These are phyloP conservation scores for Drosophila truncata DNA, from an alignment of 1,140 invertebrate species.

Conservation along the genomic window DNA sequence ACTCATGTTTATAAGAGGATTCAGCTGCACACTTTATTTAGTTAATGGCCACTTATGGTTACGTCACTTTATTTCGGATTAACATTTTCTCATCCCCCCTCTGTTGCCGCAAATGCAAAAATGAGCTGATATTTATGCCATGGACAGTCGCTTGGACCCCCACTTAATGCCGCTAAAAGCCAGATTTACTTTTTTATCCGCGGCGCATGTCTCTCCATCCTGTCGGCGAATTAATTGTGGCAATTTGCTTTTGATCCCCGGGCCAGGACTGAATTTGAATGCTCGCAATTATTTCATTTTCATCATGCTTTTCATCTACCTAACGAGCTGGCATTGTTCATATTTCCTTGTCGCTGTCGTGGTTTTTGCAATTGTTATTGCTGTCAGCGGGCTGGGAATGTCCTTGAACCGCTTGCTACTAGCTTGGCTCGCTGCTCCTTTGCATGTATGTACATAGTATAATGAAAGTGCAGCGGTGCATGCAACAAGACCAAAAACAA, in stretches of 20 bases:
- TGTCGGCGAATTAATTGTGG: slow-evolving; percentile 53
- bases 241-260: slow-evolving; percentile 56
- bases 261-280: slow-evolving; percentile 43
- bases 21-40: slow-evolving; percentile 5
- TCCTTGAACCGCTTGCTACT: slow-evolving; percentile 76
- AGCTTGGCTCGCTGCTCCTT: slow-evolving; percentile 46
- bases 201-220: slow-evolving; percentile 37
- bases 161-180: slow-evolving; percentile 38
- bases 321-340: slow-evolving; percentile 58
- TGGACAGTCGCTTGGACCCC: slow-evolving; percentile 5
- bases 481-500: slow-evolving; percentile 49
- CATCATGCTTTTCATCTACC: slow-evolving; percentile 52
- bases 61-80: slow-evolving; percentile 17
- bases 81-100: slow-evolving; percentile 1
- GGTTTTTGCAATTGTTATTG: slow-evolving; percentile 46
- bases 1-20: slow-evolving; percentile 7
- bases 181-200: slow-evolving; percentile 51
- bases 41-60: slow-evolving; percentile 3
- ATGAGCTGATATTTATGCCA: slow-evolving; percentile 13
- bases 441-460: slow-evolving; percentile 24
- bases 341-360: slow-evolving; percentile 38
- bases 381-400: slow-evolving; percentile 57
- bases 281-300: slow-evolving; percentile 60
- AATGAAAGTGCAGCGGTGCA: slow-evolving; percentile 79
- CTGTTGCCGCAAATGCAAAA: slow-evolving; percentile 15